Percentiles rank a stretch among this genome's conserved stretches.
These are phyloP conservation scores for Choristoneura rosaceana DNA, from an alignment of 2,888 invertebrate genomes.

Conservation along the genomic window DNA sequence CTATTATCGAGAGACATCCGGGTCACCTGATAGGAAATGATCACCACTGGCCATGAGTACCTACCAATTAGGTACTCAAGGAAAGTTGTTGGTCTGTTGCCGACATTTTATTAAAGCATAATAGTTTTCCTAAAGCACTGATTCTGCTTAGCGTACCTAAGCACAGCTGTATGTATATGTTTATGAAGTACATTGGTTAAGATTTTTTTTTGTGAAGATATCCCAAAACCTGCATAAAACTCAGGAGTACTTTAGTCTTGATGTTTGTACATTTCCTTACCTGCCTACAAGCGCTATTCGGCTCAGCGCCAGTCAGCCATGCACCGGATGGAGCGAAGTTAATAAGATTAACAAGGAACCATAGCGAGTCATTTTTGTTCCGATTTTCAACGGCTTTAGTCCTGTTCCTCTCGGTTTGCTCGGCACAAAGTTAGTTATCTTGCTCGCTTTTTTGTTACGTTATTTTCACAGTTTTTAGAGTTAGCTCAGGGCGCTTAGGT, in stretches of 20 bases:
- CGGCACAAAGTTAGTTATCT: constrained; percentile 30
- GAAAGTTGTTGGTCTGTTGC: too few species aligned
- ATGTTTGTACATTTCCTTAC: background rate
- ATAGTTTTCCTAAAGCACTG: too few species aligned
- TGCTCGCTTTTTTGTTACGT: background rate
- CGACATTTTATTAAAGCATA: too few species aligned
- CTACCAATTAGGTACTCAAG: too few species aligned
- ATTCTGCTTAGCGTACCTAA: too few species aligned
- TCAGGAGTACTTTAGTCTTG: background rate
- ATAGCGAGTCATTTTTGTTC: constrained; percentile 37
- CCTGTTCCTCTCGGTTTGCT: constrained; percentile 33
- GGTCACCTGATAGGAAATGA: too few species aligned
- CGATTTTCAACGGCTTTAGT: constrained; percentile 40
- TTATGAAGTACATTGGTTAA: too few species aligned
- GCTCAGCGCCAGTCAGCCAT: background rate
- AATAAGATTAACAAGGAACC: constrained; percentile 40
- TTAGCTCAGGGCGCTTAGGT: background rate
- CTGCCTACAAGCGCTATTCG: background rate
- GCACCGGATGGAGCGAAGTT: constrained; percentile 21
- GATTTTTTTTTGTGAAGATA: background rate
- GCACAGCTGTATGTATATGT: too few species aligned
- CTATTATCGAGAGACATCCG: too few species aligned
- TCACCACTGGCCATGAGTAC: too few species aligned
- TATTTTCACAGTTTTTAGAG: background rate
- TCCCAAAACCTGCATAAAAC: background rate